These are phyloP conservation scores for Pantala flavescens DNA, from an alignment of 1,140 invertebrate species.

Conservation along the genomic window DNA sequence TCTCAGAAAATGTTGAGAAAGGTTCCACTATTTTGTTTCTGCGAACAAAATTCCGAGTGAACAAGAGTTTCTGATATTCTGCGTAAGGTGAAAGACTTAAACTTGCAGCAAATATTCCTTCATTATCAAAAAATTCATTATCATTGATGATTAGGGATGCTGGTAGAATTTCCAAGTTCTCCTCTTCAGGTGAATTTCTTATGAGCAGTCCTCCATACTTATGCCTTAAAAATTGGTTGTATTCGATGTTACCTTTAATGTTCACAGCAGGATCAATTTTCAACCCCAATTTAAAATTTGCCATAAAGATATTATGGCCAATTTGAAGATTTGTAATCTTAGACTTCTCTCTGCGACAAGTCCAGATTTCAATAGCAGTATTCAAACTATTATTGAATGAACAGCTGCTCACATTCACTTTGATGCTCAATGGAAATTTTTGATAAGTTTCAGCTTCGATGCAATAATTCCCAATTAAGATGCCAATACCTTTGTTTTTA, in stretches of 20 bases:
- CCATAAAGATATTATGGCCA: constrained; percentile 72
- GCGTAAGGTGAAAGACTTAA: constrained; percentile 80
- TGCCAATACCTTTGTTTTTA: constrained; percentile 70
- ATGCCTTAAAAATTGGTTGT: constrained; percentile 78
- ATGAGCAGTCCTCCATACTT: constrained; percentile 74
- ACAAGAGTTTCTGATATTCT: constrained; percentile 64
- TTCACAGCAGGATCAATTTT: constrained; percentile 78
- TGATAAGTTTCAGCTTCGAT: constrained; percentile 34
- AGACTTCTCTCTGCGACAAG: constrained; percentile 59
- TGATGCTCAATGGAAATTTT: constrained; percentile 53
- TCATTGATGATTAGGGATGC: constrained; percentile 66
- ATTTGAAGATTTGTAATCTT: constrained; percentile 54
- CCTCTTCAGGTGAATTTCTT: constrained; percentile 64
- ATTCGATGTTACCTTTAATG: constrained; percentile 64
- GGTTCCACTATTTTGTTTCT: constrained; percentile 82
- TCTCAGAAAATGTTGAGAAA: constrained; percentile 53
- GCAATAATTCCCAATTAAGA: constrained; percentile 56
- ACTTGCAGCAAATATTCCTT: constrained; percentile 76
- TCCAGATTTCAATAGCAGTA: constrained; percentile 63
- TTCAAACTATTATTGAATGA: constrained; percentile 64
- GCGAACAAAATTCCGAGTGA: constrained; percentile 79
- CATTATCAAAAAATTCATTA: constrained; percentile 81
- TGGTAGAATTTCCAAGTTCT: constrained; percentile 53
- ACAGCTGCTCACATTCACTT: constrained; percentile 76
- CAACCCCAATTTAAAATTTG: constrained; percentile 63